Conservation (phyloP, 2,888 invertebrate genomes). For the Metalampra italica region DNA sequence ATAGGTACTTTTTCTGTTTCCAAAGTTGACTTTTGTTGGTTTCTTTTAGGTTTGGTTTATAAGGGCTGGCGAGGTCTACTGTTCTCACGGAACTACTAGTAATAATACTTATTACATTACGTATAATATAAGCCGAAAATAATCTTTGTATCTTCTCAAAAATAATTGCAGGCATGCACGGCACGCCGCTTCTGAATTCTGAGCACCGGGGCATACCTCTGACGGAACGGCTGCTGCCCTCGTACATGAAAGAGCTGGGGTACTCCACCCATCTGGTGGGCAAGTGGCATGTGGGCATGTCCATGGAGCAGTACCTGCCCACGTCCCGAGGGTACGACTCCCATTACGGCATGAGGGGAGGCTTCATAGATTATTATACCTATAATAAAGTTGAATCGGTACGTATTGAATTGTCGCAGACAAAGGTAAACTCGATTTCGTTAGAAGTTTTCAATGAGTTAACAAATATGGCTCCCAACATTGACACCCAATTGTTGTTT, state of each 20-base stretch:
- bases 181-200: slow-evolving; percentile 55
- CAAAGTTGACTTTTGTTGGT: too few relatives aligned
- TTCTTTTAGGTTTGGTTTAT: too few relatives aligned
- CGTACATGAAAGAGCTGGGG: slow-evolving; percentile 82
- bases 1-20: too few relatives aligned
- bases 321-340: slow-evolving; percentile 87
- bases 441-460: too few relatives aligned
- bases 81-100: too few relatives aligned
- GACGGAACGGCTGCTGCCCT: slow-evolving; percentile 77
- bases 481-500: too few relatives aligned
- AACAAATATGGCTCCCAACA: neutral
- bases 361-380: slow-evolving; percentile 85
- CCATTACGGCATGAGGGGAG: slow-evolving; percentile 88
- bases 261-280: slow-evolving; percentile 91
- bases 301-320: slow-evolving; percentile 83
- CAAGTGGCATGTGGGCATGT: slow-evolving; percentile 95
- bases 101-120: too few relatives aligned
- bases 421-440: too few relatives aligned
- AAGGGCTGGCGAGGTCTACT: too few relatives aligned
- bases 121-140: too few relatives aligned
- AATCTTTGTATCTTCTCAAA: too few relatives aligned
- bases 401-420: slow-evolving; percentile 24
- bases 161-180: slow-evolving; percentile 60
- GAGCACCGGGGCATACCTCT: slow-evolving; percentile 70
- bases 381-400: slow-evolving; percentile 65